Evolutionary conservation across 2,113 vertebrate species (phyloP).

Genomic region (Dascyllus trimaculatus): DNA sequence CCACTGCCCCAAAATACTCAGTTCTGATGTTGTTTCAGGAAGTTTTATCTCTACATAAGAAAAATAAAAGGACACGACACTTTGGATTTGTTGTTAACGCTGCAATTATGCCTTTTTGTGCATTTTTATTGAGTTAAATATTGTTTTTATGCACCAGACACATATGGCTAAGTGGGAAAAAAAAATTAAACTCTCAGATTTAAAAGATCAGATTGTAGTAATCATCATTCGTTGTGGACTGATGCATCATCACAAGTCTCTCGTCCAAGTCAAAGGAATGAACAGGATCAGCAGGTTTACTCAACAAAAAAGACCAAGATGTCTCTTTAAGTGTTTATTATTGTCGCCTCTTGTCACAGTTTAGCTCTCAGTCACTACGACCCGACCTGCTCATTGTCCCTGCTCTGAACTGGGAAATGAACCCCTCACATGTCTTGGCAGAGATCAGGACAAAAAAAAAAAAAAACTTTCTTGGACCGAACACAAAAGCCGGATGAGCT

Average conservation of each 20-base stretch:
- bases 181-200: not conserved
- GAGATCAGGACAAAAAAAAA: not conserved
- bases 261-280: not conserved
- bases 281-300: not conserved
- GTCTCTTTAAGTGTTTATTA: not conserved
- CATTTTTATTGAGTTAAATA: too few species aligned
- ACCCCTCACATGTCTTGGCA: not conserved
- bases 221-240: not conserved
- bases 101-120: too few species aligned
- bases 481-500: constrained; percentile 45
- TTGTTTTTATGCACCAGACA: too few species aligned
- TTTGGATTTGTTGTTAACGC: too few species aligned
- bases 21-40: too few species aligned
- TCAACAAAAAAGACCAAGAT: not conserved
- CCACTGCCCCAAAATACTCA: too few species aligned
- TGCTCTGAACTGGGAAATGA: constrained; percentile 26
- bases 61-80: too few species aligned
- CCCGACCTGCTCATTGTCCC: constrained; percentile 16
- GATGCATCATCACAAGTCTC: too few species aligned
- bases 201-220: not conserved
- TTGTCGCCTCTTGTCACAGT: not conserved
- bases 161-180: too few species aligned
- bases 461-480: not conserved
- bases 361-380: not conserved
- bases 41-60: too few species aligned